phyloP scores from a whole-genome alignment of 2,888 invertebrate genomes.

The Lepidocyrtinus sp. region DNA sequence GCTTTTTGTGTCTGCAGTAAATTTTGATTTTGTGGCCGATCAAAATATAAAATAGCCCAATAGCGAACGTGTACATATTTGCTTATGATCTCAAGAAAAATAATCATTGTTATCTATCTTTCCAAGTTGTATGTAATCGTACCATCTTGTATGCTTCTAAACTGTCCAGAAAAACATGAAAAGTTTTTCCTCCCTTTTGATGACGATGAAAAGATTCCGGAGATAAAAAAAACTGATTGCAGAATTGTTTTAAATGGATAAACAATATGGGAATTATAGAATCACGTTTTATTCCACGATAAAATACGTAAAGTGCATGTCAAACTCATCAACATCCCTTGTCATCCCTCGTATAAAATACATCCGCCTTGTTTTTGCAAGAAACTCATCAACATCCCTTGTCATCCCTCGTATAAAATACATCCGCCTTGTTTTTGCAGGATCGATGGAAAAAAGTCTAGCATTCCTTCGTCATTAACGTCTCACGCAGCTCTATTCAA shows the following conservation, averaged over 20 bases:
- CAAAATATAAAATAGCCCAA: background rate
- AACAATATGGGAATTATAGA: background rate
- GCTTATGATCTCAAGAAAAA: background rate
- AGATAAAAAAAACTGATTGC: background rate
- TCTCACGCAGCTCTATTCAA: background rate
- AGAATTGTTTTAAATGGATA: background rate
- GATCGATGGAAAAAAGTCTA: too few species aligned
- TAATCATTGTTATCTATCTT: background rate
- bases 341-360: background rate
- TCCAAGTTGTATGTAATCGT: background rate
- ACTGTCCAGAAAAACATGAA: background rate
- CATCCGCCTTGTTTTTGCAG: slow-evolving; percentile 21
- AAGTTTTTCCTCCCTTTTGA: background rate
- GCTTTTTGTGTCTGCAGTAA: too few species aligned
- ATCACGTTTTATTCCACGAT: background rate
- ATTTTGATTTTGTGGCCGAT: background rate
- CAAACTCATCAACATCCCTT: background rate
- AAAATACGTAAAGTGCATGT: background rate
- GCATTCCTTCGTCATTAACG: background rate
- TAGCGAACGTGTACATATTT: too few species aligned
- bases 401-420: background rate
- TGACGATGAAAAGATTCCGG: background rate
- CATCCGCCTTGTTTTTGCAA: slow-evolving; percentile 20
- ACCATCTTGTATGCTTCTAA: background rate
- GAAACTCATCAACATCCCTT: background rate